Evolutionary conservation across 2,113 vertebrate genomes (phyloP), one percentile per base, ranked within the genome.

Genomic region (Pycnonotus jocosus): DNA sequence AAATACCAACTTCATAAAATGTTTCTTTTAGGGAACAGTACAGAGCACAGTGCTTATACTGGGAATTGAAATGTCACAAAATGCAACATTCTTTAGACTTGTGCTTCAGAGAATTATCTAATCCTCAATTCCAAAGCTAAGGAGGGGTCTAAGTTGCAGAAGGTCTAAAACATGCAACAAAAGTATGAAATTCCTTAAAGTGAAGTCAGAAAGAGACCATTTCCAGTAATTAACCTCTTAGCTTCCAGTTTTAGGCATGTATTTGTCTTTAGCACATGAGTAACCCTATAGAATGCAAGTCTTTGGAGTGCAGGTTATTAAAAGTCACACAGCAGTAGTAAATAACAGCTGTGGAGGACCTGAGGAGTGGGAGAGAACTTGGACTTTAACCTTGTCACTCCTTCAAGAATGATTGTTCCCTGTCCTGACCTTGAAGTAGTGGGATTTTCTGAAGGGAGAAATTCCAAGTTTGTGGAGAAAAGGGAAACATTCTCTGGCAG

Each of bases 291-390:
- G 51, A 94, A 77, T 38, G 25, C 13, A 48, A 81, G 31, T 56
- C 44, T 78, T 92, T 74, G 68, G 53, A 65, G 44, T 3, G 7
- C 40, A 88, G 64, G 68, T 65, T 90, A 88, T 83, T 83, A 86
- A 81, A 90, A 96, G 71, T 86, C 82, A 90, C 72, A 68, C 1
- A 69, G 48, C 56, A 71, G 48, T 54, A 93, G 86, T 95, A 97
- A 96, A 90, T 91, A 97, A 93, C 91, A 97, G 82, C 79, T 94
- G 85, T 48, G 53, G 37, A 40, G n/a, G 25, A 93, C 48, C 35
- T 60, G 35, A 93, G 51, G 50, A 95, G 76, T 88, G 71, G 76
- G 76, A 86, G 54, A 88, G 62, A 47, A 74, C 56, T 23, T 86
- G 82, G 51, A 71, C 60, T 93, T 93, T 88, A 86, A 93, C 83